These are phyloP conservation scores for Strigops habroptila DNA, from an alignment of 2,113 vertebrate genomes.

Conservation along the genomic window DNA sequence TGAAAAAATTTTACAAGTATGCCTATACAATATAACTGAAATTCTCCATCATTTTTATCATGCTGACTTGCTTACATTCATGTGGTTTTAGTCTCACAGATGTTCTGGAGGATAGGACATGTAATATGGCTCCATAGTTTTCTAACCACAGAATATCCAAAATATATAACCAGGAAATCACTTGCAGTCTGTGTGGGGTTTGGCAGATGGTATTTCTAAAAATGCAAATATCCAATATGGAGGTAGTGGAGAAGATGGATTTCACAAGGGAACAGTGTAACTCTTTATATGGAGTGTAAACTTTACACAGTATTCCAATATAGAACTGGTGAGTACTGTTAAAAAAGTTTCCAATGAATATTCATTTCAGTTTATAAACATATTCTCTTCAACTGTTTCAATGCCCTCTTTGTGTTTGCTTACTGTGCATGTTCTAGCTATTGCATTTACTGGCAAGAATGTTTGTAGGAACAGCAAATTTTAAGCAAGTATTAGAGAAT, in stretches of 20 bases:
- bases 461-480: constrained; percentile 41
- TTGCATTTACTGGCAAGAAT: constrained; percentile 34
- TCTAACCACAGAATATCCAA: constrained; percentile 69
- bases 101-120: constrained; percentile 63
- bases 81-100: constrained; percentile 56
- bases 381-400: constrained; percentile 65
- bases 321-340: constrained; percentile 65
- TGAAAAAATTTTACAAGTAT: neutral
- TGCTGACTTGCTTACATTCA: constrained; percentile 27
- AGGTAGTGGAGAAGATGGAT: constrained; percentile 56
- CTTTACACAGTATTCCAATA: constrained; percentile 66
- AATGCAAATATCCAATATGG: constrained; percentile 70
- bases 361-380: constrained; percentile 69
- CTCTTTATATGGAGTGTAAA: constrained; percentile 69
- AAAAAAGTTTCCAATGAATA: constrained; percentile 68
- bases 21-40: neutral
- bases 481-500: constrained; percentile 47
- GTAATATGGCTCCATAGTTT: constrained; percentile 65
- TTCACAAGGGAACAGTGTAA: constrained; percentile 65
- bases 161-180: constrained; percentile 71
- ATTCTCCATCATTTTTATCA: constrained; percentile 30
- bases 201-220: constrained; percentile 69
- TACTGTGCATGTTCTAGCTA: constrained; percentile 65
- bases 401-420: constrained; percentile 68
- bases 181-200: constrained; percentile 60